Percentiles rank a stretch among this genome's conserved stretches.
Evolutionary conservation across 2,797 vertebrate species (phyloP).

Genomic region (Iguana delicatissima): DNA sequence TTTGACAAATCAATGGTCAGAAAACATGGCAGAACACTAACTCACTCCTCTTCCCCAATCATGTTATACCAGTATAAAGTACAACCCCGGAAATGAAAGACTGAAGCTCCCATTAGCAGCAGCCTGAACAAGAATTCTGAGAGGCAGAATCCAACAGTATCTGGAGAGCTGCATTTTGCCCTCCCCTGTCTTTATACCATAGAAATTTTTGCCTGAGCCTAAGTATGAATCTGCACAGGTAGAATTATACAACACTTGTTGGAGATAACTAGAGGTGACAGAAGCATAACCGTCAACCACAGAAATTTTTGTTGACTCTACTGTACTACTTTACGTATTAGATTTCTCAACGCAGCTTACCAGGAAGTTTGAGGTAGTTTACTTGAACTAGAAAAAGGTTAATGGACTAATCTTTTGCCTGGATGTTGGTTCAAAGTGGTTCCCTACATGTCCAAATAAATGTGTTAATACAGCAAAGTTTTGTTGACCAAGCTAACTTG

Average conservation of each 20-base stretch:
- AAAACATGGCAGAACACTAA: neutral
- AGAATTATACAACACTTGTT: neutral
- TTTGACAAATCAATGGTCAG: neutral
- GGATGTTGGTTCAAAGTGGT: neutral
- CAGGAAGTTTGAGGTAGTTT: neutral
- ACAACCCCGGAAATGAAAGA: no score
- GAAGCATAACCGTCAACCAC: neutral
- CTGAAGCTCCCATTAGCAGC: no score
- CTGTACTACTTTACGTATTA: neutral
- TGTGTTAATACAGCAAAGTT: neutral
- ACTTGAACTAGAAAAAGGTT: neutral
- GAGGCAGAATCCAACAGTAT: no score
- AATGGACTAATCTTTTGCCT: neutral
- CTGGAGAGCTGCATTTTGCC: no score
- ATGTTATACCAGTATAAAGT: neutral
- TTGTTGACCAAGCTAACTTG: conserved; percentile 7
- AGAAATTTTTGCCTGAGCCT: neutral
- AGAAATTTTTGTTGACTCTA: neutral
- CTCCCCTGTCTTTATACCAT: neutral
- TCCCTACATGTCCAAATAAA: neutral
- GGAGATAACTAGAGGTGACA: neutral
- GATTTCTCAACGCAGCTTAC: neutral
- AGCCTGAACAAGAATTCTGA: no score
- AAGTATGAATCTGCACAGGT: neutral
- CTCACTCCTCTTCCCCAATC: neutral